A percentile compares a stretch with the other conserved stretches of the same genome.
These are phyloP conservation scores for Charanyca ferruginea DNA, from an alignment of 2,888 invertebrate genomes.

Conservation along the genomic window DNA sequence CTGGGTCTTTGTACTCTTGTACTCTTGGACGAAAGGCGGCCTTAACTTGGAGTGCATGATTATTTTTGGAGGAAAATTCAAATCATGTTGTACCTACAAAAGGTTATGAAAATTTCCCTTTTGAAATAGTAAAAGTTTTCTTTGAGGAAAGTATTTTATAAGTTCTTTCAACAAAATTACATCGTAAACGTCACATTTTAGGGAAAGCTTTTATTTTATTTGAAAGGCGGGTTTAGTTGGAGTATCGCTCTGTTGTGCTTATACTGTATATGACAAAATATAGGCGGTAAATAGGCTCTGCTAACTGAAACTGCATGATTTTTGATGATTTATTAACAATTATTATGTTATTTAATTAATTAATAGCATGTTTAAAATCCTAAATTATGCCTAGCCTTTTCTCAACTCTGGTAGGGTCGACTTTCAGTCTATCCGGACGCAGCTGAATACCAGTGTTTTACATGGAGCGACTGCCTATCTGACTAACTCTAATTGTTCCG, in stretches of 20 bases:
- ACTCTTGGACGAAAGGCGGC: constrained; percentile 77
- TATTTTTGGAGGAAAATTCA: constrained; percentile 39
- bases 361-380: no score
- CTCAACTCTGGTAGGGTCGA: no score
- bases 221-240: constrained; percentile 14
- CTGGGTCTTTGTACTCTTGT: constrained; percentile 85
- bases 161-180: neutral
- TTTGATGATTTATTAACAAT: neutral
- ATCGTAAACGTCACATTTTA: neutral
- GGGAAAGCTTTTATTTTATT: neutral
- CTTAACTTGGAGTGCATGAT: constrained; percentile 66
- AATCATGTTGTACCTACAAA: neutral
- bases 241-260: no score
- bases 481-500: no score
- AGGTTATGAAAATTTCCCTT: neutral
- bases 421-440: no score
- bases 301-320: neutral
- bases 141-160: neutral
- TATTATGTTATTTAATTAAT: no score
- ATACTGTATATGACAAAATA: no score
- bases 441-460: no score
- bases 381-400: no score
- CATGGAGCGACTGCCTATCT: no score
- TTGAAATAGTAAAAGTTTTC: neutral
- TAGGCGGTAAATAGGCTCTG: no score